These are phyloP conservation scores for Colaptes auratus DNA, from an alignment of 2,113 vertebrate genomes.

Conservation along the genomic window DNA sequence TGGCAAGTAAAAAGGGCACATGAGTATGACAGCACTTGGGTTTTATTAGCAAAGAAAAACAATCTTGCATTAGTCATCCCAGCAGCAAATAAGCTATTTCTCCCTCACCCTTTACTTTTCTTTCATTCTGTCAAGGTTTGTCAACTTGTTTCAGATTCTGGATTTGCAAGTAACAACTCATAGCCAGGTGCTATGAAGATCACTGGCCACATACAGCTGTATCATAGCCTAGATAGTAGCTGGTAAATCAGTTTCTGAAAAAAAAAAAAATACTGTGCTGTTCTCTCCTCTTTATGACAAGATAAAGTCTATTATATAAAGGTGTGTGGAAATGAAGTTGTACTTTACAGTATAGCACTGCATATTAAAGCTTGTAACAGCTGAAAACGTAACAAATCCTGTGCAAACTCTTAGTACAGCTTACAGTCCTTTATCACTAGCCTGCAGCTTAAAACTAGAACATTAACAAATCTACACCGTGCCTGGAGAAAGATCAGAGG, in stretches of 20 bases:
- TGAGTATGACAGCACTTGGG: not conserved
- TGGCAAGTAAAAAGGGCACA: not conserved
- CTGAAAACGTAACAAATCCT: not conserved
- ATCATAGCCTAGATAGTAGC: not conserved
- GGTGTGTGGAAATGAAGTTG: not conserved
- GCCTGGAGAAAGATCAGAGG: constrained; percentile 46
- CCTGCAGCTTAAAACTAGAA: constrained; percentile 36
- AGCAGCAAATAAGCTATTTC: not conserved
- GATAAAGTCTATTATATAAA: not conserved
- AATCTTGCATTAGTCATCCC: not conserved
- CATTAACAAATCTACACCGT: not conserved
- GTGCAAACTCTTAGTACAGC: not conserved
- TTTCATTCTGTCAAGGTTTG: not conserved
- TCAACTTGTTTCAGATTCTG: not conserved
- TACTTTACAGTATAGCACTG: not conserved
- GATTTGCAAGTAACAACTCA: not conserved
- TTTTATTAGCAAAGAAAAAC: not conserved
- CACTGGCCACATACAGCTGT: not conserved
- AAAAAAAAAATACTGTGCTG: not conserved
- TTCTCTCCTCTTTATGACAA: not conserved
- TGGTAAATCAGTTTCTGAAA: not conserved
- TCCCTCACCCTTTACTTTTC: not conserved
- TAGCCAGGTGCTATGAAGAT: not conserved
- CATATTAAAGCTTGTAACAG: not conserved
- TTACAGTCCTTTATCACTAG: constrained; percentile 17